phyloP scores from a whole-genome alignment of 1,140 invertebrate species.

The Plectrocnemia conspersa region DNA sequence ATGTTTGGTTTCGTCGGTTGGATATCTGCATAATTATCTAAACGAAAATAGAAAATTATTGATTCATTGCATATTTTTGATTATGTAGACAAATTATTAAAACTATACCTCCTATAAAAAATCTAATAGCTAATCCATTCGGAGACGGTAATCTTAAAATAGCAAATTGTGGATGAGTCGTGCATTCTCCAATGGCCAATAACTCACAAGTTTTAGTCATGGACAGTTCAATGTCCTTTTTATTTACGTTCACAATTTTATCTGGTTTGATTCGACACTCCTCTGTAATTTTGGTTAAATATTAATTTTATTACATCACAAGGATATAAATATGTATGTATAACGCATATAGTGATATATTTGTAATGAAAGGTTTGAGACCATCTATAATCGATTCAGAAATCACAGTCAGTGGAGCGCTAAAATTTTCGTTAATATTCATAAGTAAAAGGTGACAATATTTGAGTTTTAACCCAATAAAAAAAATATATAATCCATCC shows the following conservation, averaged over 20 bases:
- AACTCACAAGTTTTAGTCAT: conserved; percentile 13
- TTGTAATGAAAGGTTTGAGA: too few species aligned
- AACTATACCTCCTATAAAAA: conserved; percentile 24
- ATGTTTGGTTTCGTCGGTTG: not conserved
- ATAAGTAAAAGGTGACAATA: too few species aligned
- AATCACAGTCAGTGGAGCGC: too few species aligned
- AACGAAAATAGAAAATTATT: not conserved
- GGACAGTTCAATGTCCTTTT: not conserved
- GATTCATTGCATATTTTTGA: not conserved
- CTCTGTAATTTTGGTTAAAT: too few species aligned
- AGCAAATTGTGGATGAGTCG: conserved; percentile 17
- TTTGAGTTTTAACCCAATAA: too few species aligned
- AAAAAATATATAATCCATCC: too few species aligned
- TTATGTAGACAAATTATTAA: not conserved
- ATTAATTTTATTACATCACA: too few species aligned
- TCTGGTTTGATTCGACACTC: conserved; percentile 20
- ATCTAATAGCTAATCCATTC: conserved; percentile 9
- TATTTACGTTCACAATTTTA: not conserved
- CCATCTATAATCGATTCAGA: too few species aligned
- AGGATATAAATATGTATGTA: too few species aligned
- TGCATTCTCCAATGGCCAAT: conserved; percentile 26
- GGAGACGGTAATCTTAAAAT: conserved; percentile 20
- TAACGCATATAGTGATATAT: too few species aligned
- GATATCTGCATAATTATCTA: conserved; percentile 14
- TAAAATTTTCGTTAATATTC: too few species aligned